Evolutionary conservation across 2,888 invertebrate genomes (phyloP).

Genomic region (Tetheella fluctuosa): DNA sequence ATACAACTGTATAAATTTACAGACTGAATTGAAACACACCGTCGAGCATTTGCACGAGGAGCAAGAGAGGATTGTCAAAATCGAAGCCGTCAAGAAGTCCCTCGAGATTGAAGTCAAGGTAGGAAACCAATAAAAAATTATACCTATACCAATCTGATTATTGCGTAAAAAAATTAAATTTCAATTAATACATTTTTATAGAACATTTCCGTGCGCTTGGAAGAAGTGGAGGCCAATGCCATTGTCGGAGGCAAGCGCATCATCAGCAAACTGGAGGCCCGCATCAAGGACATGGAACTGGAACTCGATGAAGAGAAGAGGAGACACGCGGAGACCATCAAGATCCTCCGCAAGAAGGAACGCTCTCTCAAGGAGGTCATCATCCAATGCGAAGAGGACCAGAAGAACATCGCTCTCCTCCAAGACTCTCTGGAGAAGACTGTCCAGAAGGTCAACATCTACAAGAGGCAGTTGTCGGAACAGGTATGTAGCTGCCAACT

Average conservation of each 20-base stretch:
- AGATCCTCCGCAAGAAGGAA: constrained; percentile 99
- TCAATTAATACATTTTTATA: constrained; percentile 39
- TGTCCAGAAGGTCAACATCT: constrained; percentile 94
- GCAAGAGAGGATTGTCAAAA: constrained; percentile 98
- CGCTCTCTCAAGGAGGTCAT: constrained; percentile 97
- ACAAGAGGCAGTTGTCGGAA: constrained; percentile 98
- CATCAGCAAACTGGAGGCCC: constrained; percentile 98
- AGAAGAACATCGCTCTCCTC: constrained; percentile 96
- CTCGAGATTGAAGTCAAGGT: constrained; percentile 98
- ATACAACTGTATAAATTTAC: constrained; percentile 32
- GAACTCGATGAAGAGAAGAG: constrained; percentile 98
- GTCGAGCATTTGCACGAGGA: constrained; percentile 97
- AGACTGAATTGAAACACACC: constrained; percentile 96
- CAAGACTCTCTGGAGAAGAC: constrained; percentile 96
- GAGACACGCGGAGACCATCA: constrained; percentile 98
- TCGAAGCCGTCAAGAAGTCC: constrained; percentile 98
- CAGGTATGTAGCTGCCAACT: constrained; percentile 83
- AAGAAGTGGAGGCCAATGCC: constrained; percentile 98
- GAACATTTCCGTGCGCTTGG: constrained; percentile 95
- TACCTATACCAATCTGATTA: neutral
- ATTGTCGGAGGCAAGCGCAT: constrained; percentile 98
- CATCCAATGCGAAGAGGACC: constrained; percentile 98
- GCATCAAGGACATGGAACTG: constrained; percentile 96
- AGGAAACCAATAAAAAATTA: constrained; percentile 17
- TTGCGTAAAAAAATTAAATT: neutral